Evolutionary conservation across 1,140 invertebrate genomes (phyloP).

Genomic region (Pachypeltis micranthus): DNA sequence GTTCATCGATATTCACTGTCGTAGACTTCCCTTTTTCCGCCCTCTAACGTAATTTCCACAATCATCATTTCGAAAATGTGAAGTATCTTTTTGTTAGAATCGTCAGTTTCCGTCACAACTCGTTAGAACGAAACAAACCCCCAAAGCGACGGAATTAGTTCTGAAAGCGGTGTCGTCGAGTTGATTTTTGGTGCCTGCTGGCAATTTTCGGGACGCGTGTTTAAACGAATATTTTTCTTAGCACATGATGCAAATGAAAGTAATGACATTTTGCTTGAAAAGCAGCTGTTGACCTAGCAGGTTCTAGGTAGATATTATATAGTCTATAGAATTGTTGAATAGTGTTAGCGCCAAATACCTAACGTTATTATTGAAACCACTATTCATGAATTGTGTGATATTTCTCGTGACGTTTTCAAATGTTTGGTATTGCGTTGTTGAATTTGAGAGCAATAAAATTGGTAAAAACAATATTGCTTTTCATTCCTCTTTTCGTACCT

Average conservation of each 20-base stretch:
- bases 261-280: no score
- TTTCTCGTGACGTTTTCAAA: neutral
- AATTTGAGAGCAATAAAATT: neutral
- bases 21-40: no score
- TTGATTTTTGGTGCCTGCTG: neutral
- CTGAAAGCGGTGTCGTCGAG: neutral
- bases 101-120: neutral
- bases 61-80: neutral
- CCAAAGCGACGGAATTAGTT: no score
- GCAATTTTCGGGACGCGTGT: neutral
- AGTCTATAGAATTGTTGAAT: neutral
- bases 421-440: neutral
- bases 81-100: neutral
- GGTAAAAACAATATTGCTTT: neutral
- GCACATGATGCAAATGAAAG: no score
- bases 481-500: neutral
- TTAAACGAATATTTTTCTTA: neutral
- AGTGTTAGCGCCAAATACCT: neutral
- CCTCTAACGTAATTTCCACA: neutral
- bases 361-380: neutral
- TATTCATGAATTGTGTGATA: neutral
- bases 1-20: no score
- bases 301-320: neutral
- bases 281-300: neutral
- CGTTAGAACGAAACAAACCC: no score